Percentiles rank a stretch among this genome's conserved stretches.
phyloP scores from a whole-genome alignment of 2,797 vertebrate genomes.

The Craterocephalus amniculus region DNA sequence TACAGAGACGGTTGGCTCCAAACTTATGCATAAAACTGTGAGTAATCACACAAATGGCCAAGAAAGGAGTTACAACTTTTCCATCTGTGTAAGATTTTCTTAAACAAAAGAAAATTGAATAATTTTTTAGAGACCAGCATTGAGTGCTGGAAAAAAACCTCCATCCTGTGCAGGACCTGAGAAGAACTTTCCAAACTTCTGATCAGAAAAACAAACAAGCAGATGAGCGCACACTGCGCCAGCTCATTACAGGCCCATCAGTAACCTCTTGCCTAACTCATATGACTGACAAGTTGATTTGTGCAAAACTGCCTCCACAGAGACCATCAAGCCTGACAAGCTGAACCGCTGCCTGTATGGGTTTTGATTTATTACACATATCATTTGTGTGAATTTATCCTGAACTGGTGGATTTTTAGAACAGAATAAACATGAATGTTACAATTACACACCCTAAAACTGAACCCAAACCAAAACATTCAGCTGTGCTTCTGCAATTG shows the following conservation, averaged over 20 bases:
- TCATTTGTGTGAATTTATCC: not conserved
- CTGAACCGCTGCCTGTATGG: not conserved
- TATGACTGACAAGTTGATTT: not conserved
- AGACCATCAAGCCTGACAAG: not conserved
- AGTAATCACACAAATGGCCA: not conserved
- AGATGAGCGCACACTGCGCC: not conserved
- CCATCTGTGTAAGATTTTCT: not conserved
- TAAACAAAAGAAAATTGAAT: not conserved
- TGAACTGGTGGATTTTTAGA: not conserved
- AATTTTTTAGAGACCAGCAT: not conserved
- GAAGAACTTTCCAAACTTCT: not conserved
- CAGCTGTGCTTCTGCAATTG: not conserved
- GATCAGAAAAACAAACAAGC: not conserved
- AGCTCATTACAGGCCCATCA: not conserved
- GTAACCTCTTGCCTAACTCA: not conserved
- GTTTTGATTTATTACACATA: not conserved
- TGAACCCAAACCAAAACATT: constrained; percentile 9
- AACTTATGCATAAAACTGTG: not conserved
- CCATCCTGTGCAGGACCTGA: not conserved
- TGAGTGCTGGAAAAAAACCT: not conserved
- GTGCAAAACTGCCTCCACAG: constrained; percentile 1
- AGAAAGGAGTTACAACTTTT: not conserved
- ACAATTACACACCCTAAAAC: not conserved
- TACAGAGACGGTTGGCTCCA: not conserved
- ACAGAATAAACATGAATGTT: not conserved